phyloP scores from a whole-genome alignment of 2,113 vertebrate genomes.

The Catharus bicknelli region DNA sequence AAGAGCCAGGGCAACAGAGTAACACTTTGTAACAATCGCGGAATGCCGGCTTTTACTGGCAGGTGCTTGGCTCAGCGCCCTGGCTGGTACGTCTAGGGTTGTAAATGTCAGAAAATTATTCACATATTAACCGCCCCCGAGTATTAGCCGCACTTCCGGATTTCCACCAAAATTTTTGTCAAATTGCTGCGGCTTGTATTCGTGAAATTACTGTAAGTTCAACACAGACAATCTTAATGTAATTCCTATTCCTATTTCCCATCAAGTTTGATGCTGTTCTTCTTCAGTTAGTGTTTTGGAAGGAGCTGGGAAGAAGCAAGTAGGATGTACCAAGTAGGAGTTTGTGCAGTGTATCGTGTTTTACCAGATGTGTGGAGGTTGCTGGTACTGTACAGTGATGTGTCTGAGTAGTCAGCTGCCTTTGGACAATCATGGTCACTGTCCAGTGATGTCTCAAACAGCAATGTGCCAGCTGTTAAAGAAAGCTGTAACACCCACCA shows the following conservation, averaged over 20 bases:
- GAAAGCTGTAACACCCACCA: accelerated
- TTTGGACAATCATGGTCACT: neutral
- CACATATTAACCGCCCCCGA: too few relatives aligned
- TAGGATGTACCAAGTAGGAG: neutral
- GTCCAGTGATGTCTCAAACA: neutral
- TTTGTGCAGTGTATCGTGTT: neutral
- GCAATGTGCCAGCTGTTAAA: neutral
- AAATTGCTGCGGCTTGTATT: too few relatives aligned
- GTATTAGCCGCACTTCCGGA: too few relatives aligned
- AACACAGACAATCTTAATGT: too few relatives aligned
- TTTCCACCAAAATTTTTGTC: too few relatives aligned
- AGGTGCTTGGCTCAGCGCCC: too few relatives aligned
- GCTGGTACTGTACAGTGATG: neutral
- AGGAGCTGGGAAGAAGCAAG: neutral
- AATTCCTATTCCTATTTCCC: neutral
- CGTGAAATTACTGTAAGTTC: too few relatives aligned
- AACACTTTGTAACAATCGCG: too few relatives aligned
- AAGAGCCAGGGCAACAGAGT: too few relatives aligned
- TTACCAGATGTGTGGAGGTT: neutral
- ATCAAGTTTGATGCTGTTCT: neutral
- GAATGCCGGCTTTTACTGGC: too few relatives aligned
- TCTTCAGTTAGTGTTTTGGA: neutral
- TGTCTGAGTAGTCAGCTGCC: neutral
- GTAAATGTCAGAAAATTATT: too few relatives aligned
- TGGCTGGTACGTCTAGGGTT: too few relatives aligned